A percentile compares a stretch with the other conserved stretches of the same genome.
Evolutionary conservation across 2,113 vertebrate species (phyloP).

Genomic region (Tylochromis polylepis): DNA sequence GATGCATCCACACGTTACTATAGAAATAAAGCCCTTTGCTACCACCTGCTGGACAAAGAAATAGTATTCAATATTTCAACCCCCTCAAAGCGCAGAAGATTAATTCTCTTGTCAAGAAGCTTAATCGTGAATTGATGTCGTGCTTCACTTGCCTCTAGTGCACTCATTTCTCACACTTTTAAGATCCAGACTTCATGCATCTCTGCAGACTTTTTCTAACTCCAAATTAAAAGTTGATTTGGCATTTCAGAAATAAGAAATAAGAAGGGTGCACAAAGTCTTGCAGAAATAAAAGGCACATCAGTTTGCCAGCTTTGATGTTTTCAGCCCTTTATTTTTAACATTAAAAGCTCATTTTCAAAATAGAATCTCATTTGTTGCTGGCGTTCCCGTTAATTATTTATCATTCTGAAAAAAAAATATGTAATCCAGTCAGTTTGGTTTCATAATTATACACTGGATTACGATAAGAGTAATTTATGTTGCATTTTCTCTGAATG

Average conservation of each 20-base stretch:
- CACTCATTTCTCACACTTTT: not conserved
- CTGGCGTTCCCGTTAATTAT: not conserved
- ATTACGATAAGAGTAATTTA: not conserved
- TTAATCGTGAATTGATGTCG: not conserved
- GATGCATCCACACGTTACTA: not conserved
- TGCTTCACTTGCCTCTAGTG: not conserved
- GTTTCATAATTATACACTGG: accelerated
- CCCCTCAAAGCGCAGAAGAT: not conserved
- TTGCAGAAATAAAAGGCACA: not conserved
- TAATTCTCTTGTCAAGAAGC: no score
- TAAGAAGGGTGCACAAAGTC: not conserved
- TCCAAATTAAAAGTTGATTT: not conserved
- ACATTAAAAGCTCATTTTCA: not conserved
- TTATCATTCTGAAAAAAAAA: not conserved
- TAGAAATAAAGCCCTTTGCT: not conserved
- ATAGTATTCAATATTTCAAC: not conserved
- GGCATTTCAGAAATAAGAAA: not conserved
- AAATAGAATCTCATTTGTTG: not conserved
- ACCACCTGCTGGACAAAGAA: slow-evolving; percentile 16
- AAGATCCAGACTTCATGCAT: not conserved
- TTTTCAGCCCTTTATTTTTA: not conserved
- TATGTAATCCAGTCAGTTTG: not conserved
- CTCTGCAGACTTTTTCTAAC: not conserved
- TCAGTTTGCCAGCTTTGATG: not conserved
- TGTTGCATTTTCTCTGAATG: not conserved